Conservation (phyloP, 1,140 invertebrate species). For the Dreissena polymorpha region DNA sequence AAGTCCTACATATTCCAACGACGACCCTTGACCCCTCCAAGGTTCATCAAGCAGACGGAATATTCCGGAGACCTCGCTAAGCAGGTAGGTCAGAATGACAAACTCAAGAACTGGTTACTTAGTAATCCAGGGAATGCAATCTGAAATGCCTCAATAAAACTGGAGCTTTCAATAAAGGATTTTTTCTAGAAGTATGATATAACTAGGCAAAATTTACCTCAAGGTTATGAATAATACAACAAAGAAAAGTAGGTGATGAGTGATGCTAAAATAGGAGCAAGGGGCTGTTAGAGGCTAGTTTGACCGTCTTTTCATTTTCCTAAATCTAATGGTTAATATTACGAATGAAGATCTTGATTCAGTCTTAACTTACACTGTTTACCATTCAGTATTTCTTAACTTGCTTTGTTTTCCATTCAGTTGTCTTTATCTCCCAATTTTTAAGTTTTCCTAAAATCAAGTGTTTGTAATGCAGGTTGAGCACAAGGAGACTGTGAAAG, state of each 20-base stretch:
- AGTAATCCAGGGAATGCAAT: too few relatives aligned
- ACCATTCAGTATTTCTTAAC: background rate
- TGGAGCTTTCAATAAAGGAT: background rate
- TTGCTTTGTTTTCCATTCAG: background rate
- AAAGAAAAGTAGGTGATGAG: too few relatives aligned
- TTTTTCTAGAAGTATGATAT: background rate
- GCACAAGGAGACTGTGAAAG: constrained; percentile 63
- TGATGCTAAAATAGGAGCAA: too few relatives aligned
- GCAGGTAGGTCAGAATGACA: too few relatives aligned
- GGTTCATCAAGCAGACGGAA: constrained; percentile 74
- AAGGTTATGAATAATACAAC: too few relatives aligned
- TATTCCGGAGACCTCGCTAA: constrained; percentile 70
- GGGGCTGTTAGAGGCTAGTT: too few relatives aligned
- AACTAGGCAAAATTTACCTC: too few relatives aligned
- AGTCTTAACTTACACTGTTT: background rate
- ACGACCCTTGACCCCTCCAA: constrained; percentile 77
- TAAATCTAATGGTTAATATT: too few relatives aligned
- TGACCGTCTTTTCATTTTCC: too few relatives aligned
- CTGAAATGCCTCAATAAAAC: too few relatives aligned
- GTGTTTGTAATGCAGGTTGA: constrained; percentile 67
- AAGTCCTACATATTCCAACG: constrained; percentile 78
- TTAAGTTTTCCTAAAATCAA: background rate
- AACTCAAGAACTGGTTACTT: background rate
- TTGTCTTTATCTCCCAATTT: too few relatives aligned
- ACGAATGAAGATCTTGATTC: too few relatives aligned